A percentile compares a stretch with the other conserved stretches of the same genome.
These are phyloP conservation scores for Stegodyphus mimosarum DNA, from an alignment of 1,140 invertebrate species.

Conservation along the genomic window DNA sequence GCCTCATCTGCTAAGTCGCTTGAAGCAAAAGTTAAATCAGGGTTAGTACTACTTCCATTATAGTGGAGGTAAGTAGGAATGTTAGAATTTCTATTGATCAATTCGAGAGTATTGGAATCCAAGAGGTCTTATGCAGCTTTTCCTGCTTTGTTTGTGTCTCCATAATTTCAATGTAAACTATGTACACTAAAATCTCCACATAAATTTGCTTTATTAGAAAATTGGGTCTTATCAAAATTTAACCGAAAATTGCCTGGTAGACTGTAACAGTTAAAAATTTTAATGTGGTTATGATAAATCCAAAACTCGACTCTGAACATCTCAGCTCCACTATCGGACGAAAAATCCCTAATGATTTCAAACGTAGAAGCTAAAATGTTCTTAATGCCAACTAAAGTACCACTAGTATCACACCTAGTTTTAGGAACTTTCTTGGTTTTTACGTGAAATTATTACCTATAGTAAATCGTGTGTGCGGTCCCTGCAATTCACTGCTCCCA, in stretches of 20 bases:
- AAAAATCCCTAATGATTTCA: not conserved
- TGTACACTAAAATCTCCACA: not conserved
- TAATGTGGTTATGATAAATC: not conserved
- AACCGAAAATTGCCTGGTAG: not conserved
- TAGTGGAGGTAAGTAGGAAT: not conserved
- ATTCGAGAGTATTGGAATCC: not conserved
- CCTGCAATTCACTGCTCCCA: too few species aligned
- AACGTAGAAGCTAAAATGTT: not conserved
- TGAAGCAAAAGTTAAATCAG: not conserved
- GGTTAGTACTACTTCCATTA: not conserved
- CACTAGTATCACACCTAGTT: not conserved
- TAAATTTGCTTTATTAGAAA: not conserved
- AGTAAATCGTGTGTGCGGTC: too few species aligned
- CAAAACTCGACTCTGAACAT: not conserved
- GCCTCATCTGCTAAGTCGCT: not conserved
- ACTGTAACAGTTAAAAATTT: not conserved
- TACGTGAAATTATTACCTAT: too few species aligned
- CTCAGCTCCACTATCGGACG: not conserved
- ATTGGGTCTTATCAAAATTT: not conserved
- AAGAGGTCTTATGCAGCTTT: not conserved
- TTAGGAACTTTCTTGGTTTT: too few species aligned
- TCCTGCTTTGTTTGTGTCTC: slow-evolving; percentile 1
- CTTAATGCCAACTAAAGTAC: slow-evolving; percentile 7
- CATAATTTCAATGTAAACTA: not conserved
- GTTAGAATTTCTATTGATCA: slow-evolving; percentile 8